These are phyloP conservation scores for Gymnothorax javanicus DNA, from an alignment of 2,797 vertebrate genomes.

Conservation along the genomic window DNA sequence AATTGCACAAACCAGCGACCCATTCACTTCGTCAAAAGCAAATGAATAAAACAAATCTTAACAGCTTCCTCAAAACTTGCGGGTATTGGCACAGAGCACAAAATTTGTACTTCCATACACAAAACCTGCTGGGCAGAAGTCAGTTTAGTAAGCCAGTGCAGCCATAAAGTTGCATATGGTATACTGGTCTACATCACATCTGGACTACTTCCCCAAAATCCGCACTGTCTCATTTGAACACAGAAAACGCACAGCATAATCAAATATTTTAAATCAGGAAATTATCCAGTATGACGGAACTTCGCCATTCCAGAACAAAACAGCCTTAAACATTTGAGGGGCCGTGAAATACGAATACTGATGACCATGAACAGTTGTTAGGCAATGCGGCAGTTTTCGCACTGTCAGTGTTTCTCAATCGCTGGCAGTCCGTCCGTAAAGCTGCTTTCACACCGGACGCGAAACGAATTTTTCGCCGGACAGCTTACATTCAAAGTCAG, in stretches of 20 bases:
- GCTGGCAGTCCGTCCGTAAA: neutral
- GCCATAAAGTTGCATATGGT: constrained; percentile 3
- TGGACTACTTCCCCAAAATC: neutral
- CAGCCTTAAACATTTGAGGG: neutral
- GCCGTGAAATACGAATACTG: neutral
- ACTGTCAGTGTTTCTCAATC: neutral
- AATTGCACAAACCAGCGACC: neutral
- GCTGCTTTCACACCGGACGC: neutral
- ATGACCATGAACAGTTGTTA: neutral
- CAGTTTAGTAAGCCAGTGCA: neutral
- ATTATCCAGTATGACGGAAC: neutral
- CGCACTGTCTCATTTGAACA: neutral
- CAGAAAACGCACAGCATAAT: neutral
- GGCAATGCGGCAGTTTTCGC: neutral
- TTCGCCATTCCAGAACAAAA: neutral
- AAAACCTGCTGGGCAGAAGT: neutral
- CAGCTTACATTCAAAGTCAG: no score
- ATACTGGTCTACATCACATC: neutral
- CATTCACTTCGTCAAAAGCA: neutral
- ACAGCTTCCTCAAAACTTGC: neutral
- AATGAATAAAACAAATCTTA: constrained; percentile 1
- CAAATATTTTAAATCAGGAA: neutral
- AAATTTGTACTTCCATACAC: neutral
- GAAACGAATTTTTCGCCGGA: no score
- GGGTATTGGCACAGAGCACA: neutral